phyloP scores from a whole-genome alignment of 2,797 vertebrate species.

The Galaxias olidus region DNA sequence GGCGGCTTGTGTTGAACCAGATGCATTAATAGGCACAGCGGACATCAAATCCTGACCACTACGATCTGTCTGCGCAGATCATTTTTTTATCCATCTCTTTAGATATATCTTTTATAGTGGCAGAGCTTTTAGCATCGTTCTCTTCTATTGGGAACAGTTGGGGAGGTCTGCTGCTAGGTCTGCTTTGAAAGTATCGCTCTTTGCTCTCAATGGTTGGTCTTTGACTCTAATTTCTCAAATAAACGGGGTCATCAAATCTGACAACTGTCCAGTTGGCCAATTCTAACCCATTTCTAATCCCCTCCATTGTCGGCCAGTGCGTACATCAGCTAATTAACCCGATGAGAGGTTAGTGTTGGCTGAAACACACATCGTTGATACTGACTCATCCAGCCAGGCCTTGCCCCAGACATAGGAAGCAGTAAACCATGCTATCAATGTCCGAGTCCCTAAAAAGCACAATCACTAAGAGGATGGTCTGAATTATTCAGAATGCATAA shows the following conservation, averaged over 20 bases:
- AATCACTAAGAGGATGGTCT: conserved; percentile 79
- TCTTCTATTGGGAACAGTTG: too few species aligned
- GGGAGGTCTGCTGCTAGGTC: too few species aligned
- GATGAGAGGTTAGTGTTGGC: conserved; percentile 30
- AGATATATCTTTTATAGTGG: too few species aligned
- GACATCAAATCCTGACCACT: too few species aligned
- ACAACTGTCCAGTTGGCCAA: conserved; percentile 82
- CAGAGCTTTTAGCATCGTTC: too few species aligned
- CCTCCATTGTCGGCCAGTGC: conserved; percentile 74
- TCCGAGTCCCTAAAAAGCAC: conserved; percentile 82
- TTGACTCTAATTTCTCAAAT: background rate
- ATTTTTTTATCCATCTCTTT: too few species aligned
- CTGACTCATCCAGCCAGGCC: conserved; percentile 64
- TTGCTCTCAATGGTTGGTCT: background rate
- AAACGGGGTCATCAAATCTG: conserved; percentile 82
- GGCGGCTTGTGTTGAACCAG: conserved; percentile 80
- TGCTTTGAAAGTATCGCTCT: too few species aligned
- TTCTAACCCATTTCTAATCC: conserved; percentile 61
- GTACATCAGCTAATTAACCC: conserved; percentile 54
- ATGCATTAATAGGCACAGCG: conserved; percentile 30
- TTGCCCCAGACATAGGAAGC: conserved; percentile 54
- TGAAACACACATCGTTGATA: conserved; percentile 15
- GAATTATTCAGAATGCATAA: conserved; percentile 85
- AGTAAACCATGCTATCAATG: conserved; percentile 75
- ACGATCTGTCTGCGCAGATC: too few species aligned